Evolutionary conservation across 2,113 vertebrate species (phyloP), one percentile per base, ranked within the genome.

Genomic region (Perognathus longimembris): DNA sequence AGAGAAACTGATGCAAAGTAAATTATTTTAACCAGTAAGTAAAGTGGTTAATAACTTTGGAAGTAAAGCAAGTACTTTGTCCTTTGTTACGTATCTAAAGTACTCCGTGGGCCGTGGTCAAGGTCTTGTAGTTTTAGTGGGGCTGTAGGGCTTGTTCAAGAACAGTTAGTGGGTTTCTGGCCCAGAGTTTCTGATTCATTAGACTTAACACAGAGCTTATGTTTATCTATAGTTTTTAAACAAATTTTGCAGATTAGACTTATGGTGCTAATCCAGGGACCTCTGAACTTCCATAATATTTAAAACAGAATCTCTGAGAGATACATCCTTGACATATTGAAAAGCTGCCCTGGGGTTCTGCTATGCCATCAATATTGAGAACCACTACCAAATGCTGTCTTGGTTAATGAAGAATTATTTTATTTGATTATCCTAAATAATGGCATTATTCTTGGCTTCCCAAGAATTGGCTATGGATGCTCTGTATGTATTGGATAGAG

Each of bases 341-440:
- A 32, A 92, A 34, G 3, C 4, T 40, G 32, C 24, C 17, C 24
- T 61, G 0, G 15, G 6, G 57, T 87, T 94, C 38, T 69, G 1
- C 6, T 79, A 4, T 54, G 10, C 9, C 66, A 18, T 5, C 66
- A 21, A 88, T 67, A 17, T 28, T 66, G 50, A 92, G 90, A 90
- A 38, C 15, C 11, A 64, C 28, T 59, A 38, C 45, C 1, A 22
- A 77, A 88, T 32, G 1, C 18, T 83, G 32, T 7, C 26, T 63
- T 76, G 50, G 36, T 70, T 93, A 94, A 63, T 78, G 42, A 10
- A 83, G 24, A 87, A 78, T 15, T 79, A 45, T 63, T 91, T 85
- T 40, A 74, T 89, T 84, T 64, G 30, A 8, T 12, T 73, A 84
- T 67, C 36, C 34, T 9, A 34, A 79, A 75, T 63, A 78, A 45